Conservation (phyloP, 1,140 invertebrate genomes). For the Zaprionus kolodkinae region DNA sequence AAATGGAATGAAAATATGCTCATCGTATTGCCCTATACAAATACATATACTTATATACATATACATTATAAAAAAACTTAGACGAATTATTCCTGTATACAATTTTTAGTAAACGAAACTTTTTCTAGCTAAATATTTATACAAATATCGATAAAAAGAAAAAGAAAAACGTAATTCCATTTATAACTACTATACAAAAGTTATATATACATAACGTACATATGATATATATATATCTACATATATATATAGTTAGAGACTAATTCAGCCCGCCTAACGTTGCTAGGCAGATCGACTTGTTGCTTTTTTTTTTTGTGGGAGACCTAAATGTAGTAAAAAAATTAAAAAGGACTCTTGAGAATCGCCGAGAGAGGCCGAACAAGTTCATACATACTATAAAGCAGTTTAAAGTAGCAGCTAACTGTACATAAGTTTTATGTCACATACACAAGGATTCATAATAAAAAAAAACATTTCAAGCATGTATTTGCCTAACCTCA, state of each 20-base stretch:
- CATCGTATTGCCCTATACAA: slow-evolving; percentile 29
- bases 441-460: slow-evolving; percentile 11
- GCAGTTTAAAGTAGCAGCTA: slow-evolving; percentile 29
- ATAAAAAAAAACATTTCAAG: neutral
- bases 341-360: neutral
- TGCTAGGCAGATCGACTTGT: slow-evolving; percentile 62
- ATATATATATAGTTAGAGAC: slow-evolving; percentile 68
- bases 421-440: slow-evolving; percentile 46
- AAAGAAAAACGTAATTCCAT: slow-evolving; percentile 13
- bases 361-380: slow-evolving; percentile 7
- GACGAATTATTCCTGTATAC: slow-evolving; percentile 51
- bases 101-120: slow-evolving; percentile 47
- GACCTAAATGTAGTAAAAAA: slow-evolving; percentile 18
- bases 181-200: slow-evolving; percentile 24
- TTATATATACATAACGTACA: slow-evolving; percentile 27
- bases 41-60: slow-evolving; percentile 21
- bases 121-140: slow-evolving; percentile 52
- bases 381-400: slow-evolving; percentile 13
- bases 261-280: slow-evolving; percentile 75
- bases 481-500: neutral
- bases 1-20: slow-evolving; percentile 23
- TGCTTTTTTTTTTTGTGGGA: slow-evolving; percentile 37
- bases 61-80: slow-evolving; percentile 39
- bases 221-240: slow-evolving; percentile 53
- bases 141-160: slow-evolving; percentile 22